Base-by-base conservation (phyloP, 2,113 vertebrate species). In the Spermophilus dauricus region DNA sequence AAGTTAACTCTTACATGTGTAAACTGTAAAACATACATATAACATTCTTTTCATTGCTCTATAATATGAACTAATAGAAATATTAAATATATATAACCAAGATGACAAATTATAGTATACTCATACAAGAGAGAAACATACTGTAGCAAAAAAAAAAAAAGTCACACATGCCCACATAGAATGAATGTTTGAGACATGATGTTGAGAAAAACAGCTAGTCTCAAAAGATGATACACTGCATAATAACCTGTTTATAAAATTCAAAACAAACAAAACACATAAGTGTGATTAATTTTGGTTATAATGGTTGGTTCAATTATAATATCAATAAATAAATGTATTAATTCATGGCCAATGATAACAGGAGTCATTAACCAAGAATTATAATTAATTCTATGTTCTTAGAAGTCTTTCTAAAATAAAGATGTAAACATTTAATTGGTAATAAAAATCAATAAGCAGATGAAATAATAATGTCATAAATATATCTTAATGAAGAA, bases 61-160 rank as follows among this genome's bases (percentile, higher is more conserved):
- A 8, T 80, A 92, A 56, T 56, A 72, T 75, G 42, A 93, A 90
- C 39, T 95, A 77, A 93, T 82, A 14, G 28, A 78, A 94, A 10
- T 86, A 63, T 48, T 89, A 70, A 91, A 77, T 91, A 5, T 82
- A 70, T 73, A 88, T 92, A 56, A 93, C 13, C 34, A 70, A 39
- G 63, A 86, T 93, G 69, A 95, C 37, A 78, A 93, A 82, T 86
- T 86, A 94, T 65, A 75, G 75, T 82, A 63, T 90, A 61, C 32
- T 83, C 48, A 84, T 48, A 34, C 22, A 85, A 81, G 13, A 34
- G 24, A 84, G 72, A 96, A 95, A 85, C 76, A 95, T 39, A 81
- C 8, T 84, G 2, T 48, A 56, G 42, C 22, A 95, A 97, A 91
- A 97, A 65, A 81, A 45, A 96, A 93, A 26, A 73, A 95, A 88